Evolutionary conservation across 2,888 invertebrate species (phyloP).

Genomic region (Drosophila imparisetae): DNA sequence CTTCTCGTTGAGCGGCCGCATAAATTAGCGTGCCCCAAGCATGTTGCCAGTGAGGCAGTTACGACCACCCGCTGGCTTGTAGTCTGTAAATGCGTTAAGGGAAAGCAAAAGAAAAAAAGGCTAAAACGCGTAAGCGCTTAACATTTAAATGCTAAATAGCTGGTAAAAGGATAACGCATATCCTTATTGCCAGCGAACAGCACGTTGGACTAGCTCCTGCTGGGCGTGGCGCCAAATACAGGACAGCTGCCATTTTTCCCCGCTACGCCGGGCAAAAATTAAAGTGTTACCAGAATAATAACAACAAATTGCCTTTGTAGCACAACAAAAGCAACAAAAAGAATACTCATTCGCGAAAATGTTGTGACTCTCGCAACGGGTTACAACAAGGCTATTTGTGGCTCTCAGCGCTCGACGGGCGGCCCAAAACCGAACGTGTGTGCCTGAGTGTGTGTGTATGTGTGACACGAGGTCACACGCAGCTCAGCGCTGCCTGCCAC

Average conservation of each 20-base stretch:
- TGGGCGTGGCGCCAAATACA: conserved; percentile 37
- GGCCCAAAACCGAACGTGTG: conserved; percentile 24
- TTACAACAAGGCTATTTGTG: conserved; percentile 54
- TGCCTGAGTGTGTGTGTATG: conserved; percentile 16
- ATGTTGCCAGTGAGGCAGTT: conserved; percentile 5
- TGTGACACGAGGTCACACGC: conserved; percentile 55
- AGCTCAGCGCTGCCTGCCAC: conserved; percentile 41
- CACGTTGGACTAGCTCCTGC: conserved; percentile 53
- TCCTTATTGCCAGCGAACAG: conserved; percentile 68
- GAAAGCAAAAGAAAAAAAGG: conserved; percentile 18
- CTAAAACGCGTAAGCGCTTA: conserved; percentile 61
- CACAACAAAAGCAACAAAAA: conserved; percentile 18
- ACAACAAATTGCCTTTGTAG: conserved; percentile 69
- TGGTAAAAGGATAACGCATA: conserved; percentile 79
- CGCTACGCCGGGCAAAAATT: conserved; percentile 54
- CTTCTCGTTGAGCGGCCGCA: conserved; percentile 57
- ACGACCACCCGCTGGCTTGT: conserved; percentile 39
- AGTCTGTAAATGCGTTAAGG: conserved; percentile 10
- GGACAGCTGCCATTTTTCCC: conserved; percentile 33
- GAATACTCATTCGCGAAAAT: conserved; percentile 52
- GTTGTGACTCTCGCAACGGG: conserved; percentile 72
- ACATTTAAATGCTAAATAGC: conserved; percentile 81
- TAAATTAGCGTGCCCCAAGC: conserved; percentile 40
- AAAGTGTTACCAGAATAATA: conserved; percentile 80
- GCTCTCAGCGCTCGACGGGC: conserved; percentile 47